phyloP scores from a whole-genome alignment of 92 coral and sea anemone genomes.

The Palythoa grandiflora region DNA sequence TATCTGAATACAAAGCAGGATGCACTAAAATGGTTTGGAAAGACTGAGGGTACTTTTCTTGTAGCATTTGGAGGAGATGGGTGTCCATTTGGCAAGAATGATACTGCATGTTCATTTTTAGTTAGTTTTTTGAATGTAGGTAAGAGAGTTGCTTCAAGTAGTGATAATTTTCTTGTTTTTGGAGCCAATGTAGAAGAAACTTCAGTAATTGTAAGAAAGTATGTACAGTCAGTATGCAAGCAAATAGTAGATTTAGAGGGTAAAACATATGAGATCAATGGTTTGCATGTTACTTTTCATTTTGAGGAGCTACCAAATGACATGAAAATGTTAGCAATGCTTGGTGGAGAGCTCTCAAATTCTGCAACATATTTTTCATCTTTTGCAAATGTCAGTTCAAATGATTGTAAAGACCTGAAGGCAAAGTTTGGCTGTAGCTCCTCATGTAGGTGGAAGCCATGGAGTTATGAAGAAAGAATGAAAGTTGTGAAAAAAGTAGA shows the following conservation, averaged over 20 bases:
- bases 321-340: slow-evolving; percentile 52
- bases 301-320: slow-evolving; percentile 59
- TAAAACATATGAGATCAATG: slow-evolving; percentile 9
- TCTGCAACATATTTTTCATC: slow-evolving; percentile 53
- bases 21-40: slow-evolving; percentile 35
- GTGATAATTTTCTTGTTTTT: slow-evolving; percentile 51
- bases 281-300: slow-evolving; percentile 44
- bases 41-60: slow-evolving; percentile 72
- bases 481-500: slow-evolving; percentile 29
- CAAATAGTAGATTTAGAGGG: slow-evolving; percentile 49
- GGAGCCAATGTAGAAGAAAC: slow-evolving; percentile 49
- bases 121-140: slow-evolving; percentile 78
- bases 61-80: slow-evolving; percentile 80
- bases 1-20: slow-evolving; percentile 55
- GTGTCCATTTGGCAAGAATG: slow-evolving; percentile 72
- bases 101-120: slow-evolving; percentile 73
- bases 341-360: slow-evolving; percentile 44
- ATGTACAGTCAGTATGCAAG: slow-evolving; percentile 27
- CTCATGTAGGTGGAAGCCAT: slow-evolving; percentile 48
- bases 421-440: slow-evolving; percentile 21
- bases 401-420: slow-evolving; percentile 22
- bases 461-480: slow-evolving; percentile 31
- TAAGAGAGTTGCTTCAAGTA: slow-evolving; percentile 41
- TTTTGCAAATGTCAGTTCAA: slow-evolving; percentile 41
- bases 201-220: slow-evolving; percentile 40